Evolutionary conservation across 2,888 invertebrate genomes (phyloP).

Genomic region (Pilophorus perplexus): DNA sequence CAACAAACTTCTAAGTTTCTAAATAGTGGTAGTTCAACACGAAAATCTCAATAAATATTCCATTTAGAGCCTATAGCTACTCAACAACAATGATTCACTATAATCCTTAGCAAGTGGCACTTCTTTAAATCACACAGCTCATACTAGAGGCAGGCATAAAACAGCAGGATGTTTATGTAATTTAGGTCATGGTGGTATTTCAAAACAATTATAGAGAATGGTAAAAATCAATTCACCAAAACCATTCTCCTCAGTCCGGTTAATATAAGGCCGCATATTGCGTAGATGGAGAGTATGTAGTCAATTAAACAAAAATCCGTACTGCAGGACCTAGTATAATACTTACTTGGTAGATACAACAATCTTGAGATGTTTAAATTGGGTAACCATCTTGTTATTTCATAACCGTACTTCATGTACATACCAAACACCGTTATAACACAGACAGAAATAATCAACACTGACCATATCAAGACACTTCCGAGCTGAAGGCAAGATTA

Average conservation of each 20-base stretch:
- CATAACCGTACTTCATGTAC: not conserved
- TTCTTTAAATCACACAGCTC: slow-evolving; percentile 21
- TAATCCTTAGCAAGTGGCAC: slow-evolving; percentile 16
- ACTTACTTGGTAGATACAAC: too few species aligned
- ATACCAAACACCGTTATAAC: slow-evolving; percentile 7
- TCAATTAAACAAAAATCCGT: too few species aligned
- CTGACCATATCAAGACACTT: slow-evolving; percentile 6
- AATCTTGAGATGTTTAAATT: too few species aligned
- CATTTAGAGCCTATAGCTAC: slow-evolving; percentile 2
- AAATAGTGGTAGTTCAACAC: not conserved
- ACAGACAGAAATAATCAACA: slow-evolving; percentile 3
- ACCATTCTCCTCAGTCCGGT: too few species aligned
- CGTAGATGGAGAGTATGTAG: too few species aligned
- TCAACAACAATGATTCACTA: slow-evolving; percentile 16
- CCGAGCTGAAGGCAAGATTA: not conserved
- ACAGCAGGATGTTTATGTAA: not conserved
- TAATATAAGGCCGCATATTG: too few species aligned
- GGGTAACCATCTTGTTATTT: slow-evolving; percentile 3
- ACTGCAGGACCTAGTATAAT: too few species aligned
- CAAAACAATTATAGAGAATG: too few species aligned
- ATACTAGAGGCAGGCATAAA: slow-evolving; percentile 2
- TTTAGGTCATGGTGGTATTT: too few species aligned
- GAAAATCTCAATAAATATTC: slow-evolving; percentile 1
- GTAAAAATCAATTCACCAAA: too few species aligned
- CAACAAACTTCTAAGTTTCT: not conserved